These are phyloP conservation scores for Harmothoe impar DNA, from an alignment of 2,888 invertebrate species.

Conservation along the genomic window DNA sequence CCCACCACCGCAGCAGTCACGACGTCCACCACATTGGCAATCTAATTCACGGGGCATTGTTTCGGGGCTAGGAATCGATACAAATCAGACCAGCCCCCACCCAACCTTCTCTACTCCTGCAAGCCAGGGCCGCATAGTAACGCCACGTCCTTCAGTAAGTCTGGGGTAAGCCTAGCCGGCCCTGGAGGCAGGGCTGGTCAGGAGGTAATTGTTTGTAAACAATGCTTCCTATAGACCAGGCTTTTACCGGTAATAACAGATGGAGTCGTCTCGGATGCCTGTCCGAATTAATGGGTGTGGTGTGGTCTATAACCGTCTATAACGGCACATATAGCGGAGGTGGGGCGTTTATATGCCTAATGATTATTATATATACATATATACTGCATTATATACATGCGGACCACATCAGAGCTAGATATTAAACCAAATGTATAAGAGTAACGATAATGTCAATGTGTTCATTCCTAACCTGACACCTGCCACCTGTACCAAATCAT, in stretches of 20 bases:
- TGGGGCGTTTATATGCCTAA: too few species aligned
- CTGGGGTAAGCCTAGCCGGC: background rate
- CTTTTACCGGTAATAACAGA: background rate
- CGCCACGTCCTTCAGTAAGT: background rate
- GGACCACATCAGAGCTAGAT: too few species aligned
- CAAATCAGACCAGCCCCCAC: conserved; percentile 4
- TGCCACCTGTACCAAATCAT: too few species aligned
- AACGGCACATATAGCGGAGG: too few species aligned
- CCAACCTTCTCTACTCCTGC: background rate
- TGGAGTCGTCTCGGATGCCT: background rate
- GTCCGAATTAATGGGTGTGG: too few species aligned
- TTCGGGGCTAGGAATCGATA: conserved; percentile 10
- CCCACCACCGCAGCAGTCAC: background rate
- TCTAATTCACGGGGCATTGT: conserved; percentile 47
- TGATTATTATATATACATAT: too few species aligned
- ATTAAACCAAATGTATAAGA: too few species aligned
- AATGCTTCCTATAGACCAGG: conserved; percentile 6
- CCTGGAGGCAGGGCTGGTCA: background rate
- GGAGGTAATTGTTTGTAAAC: conserved; percentile 35
- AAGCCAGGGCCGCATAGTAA: too few species aligned
- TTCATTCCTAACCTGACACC: too few species aligned
- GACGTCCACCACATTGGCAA: conserved; percentile 32
- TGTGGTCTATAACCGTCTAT: too few species aligned
- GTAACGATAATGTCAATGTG: too few species aligned
- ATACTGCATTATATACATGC: too few species aligned